Percentiles rank a stretch among this genome's conserved stretches.
phyloP scores from a whole-genome alignment of 2,888 invertebrate species.

The Creontiades dilutus region DNA sequence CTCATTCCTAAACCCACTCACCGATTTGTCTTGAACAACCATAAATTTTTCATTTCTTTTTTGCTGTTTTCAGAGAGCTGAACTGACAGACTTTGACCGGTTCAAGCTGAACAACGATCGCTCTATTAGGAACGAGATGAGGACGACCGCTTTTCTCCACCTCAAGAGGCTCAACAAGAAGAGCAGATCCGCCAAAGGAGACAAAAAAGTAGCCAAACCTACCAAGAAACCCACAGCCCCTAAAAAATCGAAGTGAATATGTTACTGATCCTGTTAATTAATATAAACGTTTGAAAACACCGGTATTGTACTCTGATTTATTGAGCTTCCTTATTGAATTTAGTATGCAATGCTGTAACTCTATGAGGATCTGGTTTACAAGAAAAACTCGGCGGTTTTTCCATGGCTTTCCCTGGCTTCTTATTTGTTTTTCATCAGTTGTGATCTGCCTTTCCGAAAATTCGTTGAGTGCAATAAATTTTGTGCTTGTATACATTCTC shows the following conservation, averaged over 20 bases:
- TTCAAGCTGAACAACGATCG: constrained; percentile 96
- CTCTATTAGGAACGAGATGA: constrained; percentile 89
- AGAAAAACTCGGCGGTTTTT: no score
- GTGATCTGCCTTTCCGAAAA: no score
- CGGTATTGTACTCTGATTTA: no score
- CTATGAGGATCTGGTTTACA: no score
- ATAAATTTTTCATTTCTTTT: background rate
- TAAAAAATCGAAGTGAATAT: constrained; percentile 62
- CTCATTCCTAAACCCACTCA: no score
- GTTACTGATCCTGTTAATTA: constrained; percentile 27
- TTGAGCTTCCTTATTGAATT: no score
- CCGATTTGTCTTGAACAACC: no score
- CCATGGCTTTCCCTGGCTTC: no score
- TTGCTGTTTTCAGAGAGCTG: constrained; percentile 83
- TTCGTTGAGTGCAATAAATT: no score
- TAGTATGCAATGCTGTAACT: no score
- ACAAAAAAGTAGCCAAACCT: constrained; percentile 38
- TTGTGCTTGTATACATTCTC: no score
- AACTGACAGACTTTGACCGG: constrained; percentile 95
- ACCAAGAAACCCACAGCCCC: constrained; percentile 63
- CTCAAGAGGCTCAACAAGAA: constrained; percentile 78
- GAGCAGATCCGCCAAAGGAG: constrained; percentile 61
- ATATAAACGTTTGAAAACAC: constrained; percentile 59
- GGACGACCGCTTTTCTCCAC: constrained; percentile 87
- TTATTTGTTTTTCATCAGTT: no score